A percentile compares a stretch with the other conserved stretches of the same genome.
Evolutionary conservation across 2,888 invertebrate species (phyloP).

Genomic region (Metallyticus violacea): DNA sequence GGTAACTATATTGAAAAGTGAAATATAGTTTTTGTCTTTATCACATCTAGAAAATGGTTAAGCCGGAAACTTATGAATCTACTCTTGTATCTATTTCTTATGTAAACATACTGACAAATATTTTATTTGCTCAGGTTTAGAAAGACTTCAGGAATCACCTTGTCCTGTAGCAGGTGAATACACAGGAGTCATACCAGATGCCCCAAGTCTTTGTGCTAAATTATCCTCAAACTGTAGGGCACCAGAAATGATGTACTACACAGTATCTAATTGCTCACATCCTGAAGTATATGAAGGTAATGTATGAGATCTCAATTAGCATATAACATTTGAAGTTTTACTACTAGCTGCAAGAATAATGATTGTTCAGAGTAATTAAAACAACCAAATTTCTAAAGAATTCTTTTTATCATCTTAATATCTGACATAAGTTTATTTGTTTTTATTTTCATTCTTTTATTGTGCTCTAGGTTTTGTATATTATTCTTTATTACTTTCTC

Average conservation of each 20-base stretch:
- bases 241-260: conserved; percentile 64
- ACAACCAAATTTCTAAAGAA: too few relatives aligned
- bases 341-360: too few relatives aligned
- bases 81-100: too few relatives aligned
- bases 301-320: background rate
- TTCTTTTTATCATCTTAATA: background rate
- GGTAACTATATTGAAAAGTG: too few relatives aligned
- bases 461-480: too few relatives aligned
- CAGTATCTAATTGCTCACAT: conserved; percentile 59
- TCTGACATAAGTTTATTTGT: background rate
- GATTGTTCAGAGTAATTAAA: too few relatives aligned
- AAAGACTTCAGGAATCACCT: conserved; percentile 50
- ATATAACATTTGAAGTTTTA: too few relatives aligned
- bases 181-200: conserved; percentile 61
- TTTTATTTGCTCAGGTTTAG: conserved; percentile 42
- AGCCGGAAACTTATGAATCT: too few relatives aligned
- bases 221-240: conserved; percentile 63
- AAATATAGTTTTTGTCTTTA: too few relatives aligned
- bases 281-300: conserved; percentile 59
- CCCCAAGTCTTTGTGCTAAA: conserved; percentile 58
- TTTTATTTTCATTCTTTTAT: background rate
- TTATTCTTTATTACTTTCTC: too few relatives aligned
- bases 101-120: too few relatives aligned
- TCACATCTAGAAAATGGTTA: too few relatives aligned
- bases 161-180: conserved; percentile 66